A percentile compares a stretch with the other conserved stretches of the same genome.
phyloP scores from a whole-genome alignment of 1,140 invertebrate species.

The Hyposmocoma kahamanoa region DNA sequence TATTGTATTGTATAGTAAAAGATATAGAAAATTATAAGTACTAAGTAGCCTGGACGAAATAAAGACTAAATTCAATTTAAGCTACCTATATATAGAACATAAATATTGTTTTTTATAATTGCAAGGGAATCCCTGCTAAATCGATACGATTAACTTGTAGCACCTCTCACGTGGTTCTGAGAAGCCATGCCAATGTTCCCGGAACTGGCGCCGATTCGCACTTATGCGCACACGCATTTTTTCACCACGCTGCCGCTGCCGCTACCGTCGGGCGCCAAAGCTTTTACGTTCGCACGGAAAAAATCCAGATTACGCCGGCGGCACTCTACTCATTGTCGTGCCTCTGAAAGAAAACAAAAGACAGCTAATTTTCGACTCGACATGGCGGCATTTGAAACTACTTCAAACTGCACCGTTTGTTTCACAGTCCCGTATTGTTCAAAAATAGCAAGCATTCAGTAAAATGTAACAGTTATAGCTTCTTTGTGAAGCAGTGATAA shows the following conservation, averaged over 20 bases:
- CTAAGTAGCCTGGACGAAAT: no score
- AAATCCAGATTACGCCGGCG: constrained; percentile 39
- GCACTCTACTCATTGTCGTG: constrained; percentile 38
- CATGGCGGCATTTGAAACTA: no score
- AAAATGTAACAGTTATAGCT: constrained; percentile 20
- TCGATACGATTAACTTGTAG: constrained; percentile 20
- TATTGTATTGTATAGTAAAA: no score
- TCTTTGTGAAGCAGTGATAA: constrained; percentile 19
- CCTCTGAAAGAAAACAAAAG: constrained; percentile 49
- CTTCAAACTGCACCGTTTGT: neutral
- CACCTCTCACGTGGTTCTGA: constrained; percentile 20
- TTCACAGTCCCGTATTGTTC: constrained; percentile 28
- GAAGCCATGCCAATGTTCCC: constrained; percentile 42
- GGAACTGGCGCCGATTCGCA: constrained; percentile 46
- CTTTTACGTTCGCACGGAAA: constrained; percentile 48
- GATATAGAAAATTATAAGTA: no score
- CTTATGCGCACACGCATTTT: constrained; percentile 42
- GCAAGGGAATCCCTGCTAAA: constrained; percentile 17
- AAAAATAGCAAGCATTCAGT: constrained; percentile 12
- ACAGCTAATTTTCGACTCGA: constrained; percentile 44
- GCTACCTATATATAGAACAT: no score
- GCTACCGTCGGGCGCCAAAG: constrained; percentile 43
- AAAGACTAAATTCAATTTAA: no score
- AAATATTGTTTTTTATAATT: no score
- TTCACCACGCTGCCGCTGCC: no score